phyloP scores from a whole-genome alignment of 2,113 vertebrate species.

The Mirounga angustirostris region DNA sequence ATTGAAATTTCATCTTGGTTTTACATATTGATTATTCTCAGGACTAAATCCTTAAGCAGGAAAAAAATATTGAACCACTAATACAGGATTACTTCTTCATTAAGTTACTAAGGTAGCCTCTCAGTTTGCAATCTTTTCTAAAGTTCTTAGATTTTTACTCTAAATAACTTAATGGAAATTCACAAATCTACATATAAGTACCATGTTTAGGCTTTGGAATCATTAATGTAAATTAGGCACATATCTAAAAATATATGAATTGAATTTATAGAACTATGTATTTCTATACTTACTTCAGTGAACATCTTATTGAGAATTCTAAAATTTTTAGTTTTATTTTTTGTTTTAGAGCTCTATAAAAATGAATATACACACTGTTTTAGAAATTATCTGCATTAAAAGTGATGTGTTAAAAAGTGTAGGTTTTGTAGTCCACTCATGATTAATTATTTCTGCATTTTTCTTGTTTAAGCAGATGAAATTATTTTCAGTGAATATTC shows the following conservation, averaged over 20 bases:
- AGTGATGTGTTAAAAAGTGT: not conserved
- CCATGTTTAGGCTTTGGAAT: not conserved
- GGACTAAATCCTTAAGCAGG: conserved; percentile 66
- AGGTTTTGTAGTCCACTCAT: not conserved
- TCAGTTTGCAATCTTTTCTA: conserved; percentile 54
- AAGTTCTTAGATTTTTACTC: not conserved
- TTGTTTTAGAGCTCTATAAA: not conserved
- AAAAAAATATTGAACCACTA: conserved; percentile 59
- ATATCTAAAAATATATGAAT: not conserved
- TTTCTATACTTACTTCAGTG: not conserved
- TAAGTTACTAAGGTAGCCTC: conserved; percentile 49
- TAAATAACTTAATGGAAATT: conserved; percentile 35
- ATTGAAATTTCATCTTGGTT: conserved; percentile 63
- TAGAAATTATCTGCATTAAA: not conserved
- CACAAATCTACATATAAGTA: not conserved
- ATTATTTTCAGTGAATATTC: not conserved
- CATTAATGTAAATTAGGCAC: not conserved
- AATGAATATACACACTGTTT: not conserved
- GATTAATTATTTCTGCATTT: not conserved
- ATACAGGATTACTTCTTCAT: conserved; percentile 58
- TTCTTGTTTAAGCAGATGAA: conserved; percentile 1
- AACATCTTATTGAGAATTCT: not conserved
- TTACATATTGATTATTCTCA: conserved; percentile 76
- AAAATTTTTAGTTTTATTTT: not conserved
- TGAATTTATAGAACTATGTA: not conserved